These are phyloP conservation scores for Lineus longissimus DNA, from an alignment of 1,140 invertebrate species.

Conservation along the genomic window DNA sequence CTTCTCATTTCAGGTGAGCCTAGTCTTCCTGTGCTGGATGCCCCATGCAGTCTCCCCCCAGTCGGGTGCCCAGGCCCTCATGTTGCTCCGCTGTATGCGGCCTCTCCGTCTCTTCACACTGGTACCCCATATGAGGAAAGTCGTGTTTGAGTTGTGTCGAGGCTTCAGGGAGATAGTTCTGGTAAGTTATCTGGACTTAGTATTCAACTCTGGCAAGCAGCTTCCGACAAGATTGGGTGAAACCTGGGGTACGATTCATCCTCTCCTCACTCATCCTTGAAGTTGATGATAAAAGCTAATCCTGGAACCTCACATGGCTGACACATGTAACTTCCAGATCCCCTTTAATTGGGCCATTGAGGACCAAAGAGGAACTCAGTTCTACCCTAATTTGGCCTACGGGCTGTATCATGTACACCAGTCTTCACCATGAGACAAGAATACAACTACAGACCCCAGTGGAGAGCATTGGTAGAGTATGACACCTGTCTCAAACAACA, in stretches of 20 bases:
- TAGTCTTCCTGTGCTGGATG: conserved; percentile 96
- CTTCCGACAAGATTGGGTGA: neutral
- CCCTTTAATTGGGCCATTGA: no score
- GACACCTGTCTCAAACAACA: no score
- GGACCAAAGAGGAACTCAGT: no score
- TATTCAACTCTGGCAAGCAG: neutral
- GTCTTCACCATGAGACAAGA: no score
- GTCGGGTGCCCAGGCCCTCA: conserved; percentile 86
- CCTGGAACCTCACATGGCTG: neutral
- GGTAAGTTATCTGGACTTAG: conserved; percentile 62
- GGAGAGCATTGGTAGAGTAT: no score
- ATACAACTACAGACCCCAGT: no score
- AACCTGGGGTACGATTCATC: neutral
- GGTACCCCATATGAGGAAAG: conserved; percentile 98
- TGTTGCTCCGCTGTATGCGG: conserved; percentile 93
- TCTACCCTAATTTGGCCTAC: no score
- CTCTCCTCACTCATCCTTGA: conserved; percentile 25
- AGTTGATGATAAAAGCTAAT: conserved; percentile 16
- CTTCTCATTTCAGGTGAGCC: conserved; percentile 39
- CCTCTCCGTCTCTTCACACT: conserved; percentile 95
- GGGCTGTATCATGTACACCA: no score
- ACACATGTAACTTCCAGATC: neutral
- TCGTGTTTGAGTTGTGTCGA: conserved; percentile 95
- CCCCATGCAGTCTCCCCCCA: conserved; percentile 75
- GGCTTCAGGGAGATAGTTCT: conserved; percentile 99